Evolutionary conservation across 2,797 vertebrate genomes (phyloP), one percentile per base, ranked within the genome.

Genomic region (Phylloscopus collybita): DNA sequence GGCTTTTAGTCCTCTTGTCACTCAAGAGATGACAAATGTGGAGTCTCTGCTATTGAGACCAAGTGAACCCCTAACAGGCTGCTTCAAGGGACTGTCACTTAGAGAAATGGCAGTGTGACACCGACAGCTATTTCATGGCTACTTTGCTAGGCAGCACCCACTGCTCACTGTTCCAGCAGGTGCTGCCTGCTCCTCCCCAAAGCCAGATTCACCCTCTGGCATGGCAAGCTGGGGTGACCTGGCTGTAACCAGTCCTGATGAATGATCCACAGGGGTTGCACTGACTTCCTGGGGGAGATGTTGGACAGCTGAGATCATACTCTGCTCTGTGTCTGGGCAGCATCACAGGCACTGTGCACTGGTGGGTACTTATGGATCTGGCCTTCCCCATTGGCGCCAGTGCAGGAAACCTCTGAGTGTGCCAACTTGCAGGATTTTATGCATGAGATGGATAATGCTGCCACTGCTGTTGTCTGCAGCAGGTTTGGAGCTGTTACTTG

Each of bases 351-450:
- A 16, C 45, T 12, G 17, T 44, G 62, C 13, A 4, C 27, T 3
- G 19, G 2, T 44, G 0, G 1, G 36, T 66, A 59, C 25, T 80
- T 34, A 40, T 0, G 2, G 11, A 5, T 83, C 65, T 88, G 53
- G 17, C 32, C 15, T 64, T 50, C 17, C 32, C 1, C 0, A 0
- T 38, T 53, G 18, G 8, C 3, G 4, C 29, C 32, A 2, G 1
- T 30, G 20, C 11, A n/a, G 69, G 45, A 47, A 80, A 85, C n/a
- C 34, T 74, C 49, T 21, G 32, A n/a, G 20, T n/a, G 57, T 51
- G n/a, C 21, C 34, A 36, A 0, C 30, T 74, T 78, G 53, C 23
- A 53, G 67, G 4, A 27, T 85, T 90, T 66, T 64, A 11, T 44
- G 34, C 16, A 29, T 12, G 29, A 32, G 15, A 38, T 47, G 56